These are phyloP conservation scores for Polietes domitor DNA, from an alignment of 2,888 invertebrate genomes.

Conservation along the genomic window DNA sequence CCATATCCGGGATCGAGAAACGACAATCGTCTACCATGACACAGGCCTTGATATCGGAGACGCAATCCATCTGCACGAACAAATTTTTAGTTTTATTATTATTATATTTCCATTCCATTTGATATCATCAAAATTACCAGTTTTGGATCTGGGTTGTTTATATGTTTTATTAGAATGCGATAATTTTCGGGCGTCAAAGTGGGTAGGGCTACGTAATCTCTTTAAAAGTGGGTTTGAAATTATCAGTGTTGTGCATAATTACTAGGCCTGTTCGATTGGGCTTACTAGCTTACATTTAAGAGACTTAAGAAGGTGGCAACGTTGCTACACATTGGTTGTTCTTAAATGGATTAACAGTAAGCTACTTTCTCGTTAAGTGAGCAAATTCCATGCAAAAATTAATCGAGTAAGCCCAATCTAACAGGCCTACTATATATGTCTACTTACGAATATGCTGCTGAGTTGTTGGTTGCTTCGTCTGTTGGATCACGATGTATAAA, in stretches of 20 bases:
- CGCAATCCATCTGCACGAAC: slow-evolving; percentile 85
- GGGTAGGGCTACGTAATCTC: slow-evolving; percentile 74
- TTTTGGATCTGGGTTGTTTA: slow-evolving; percentile 73
- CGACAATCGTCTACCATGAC: slow-evolving; percentile 87
- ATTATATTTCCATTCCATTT: too few relatives aligned
- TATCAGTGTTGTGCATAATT: too few relatives aligned
- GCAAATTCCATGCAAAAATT: too few relatives aligned
- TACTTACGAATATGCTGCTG: background rate
- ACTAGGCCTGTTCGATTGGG: too few relatives aligned
- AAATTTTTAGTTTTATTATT: too few relatives aligned
- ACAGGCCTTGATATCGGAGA: slow-evolving; percentile 85
- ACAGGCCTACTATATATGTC: too few relatives aligned
- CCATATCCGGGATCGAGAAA: slow-evolving; percentile 70
- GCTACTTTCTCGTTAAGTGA: too few relatives aligned
- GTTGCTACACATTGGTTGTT: too few relatives aligned
- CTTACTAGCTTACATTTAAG: too few relatives aligned
- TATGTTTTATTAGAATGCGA: slow-evolving; percentile 71
- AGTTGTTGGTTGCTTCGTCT: slow-evolving; percentile 67
- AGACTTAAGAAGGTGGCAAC: slow-evolving; percentile 46
- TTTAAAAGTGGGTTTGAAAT: slow-evolving; percentile 47
- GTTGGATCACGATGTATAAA: slow-evolving; percentile 82
- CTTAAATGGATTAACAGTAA: too few relatives aligned
- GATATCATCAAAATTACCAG: too few relatives aligned
- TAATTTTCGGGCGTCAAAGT: slow-evolving; percentile 75
- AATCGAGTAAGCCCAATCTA: too few relatives aligned